These are phyloP conservation scores for Calyptommatus sinebrachiatus DNA, from an alignment of 2,113 vertebrate species.

Conservation along the genomic window DNA sequence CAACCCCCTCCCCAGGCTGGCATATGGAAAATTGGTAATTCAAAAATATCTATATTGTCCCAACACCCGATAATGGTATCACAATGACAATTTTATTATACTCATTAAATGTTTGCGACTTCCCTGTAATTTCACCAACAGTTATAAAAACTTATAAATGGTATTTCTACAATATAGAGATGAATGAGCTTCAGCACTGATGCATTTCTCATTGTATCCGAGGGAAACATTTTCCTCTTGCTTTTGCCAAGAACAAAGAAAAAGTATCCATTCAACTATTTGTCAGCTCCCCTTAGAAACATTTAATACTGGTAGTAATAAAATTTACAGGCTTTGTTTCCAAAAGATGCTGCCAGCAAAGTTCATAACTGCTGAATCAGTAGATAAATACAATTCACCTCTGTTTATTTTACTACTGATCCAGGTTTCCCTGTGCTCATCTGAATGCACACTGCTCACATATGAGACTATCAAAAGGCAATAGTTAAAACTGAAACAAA, in stretches of 20 bases:
- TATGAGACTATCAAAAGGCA: not conserved
- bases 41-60: constrained; percentile 67
- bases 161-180: constrained; percentile 85
- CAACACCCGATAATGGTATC: constrained; percentile 67
- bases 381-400: constrained; percentile 84
- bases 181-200: constrained; percentile 83
- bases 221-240: constrained; percentile 74
- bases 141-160: constrained; percentile 88
- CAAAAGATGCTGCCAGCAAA: constrained; percentile 86
- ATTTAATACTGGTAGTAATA: constrained; percentile 94
- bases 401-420: constrained; percentile 53
- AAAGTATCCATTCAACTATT: constrained; percentile 89
- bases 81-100: constrained; percentile 84
- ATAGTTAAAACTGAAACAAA: too few relatives aligned
- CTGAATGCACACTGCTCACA: not conserved
- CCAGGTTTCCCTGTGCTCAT: not conserved
- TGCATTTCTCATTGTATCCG: constrained; percentile 78
- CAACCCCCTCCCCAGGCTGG: constrained; percentile 42
- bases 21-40: constrained; percentile 53
- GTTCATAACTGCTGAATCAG: constrained; percentile 79
- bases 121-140: constrained; percentile 87
- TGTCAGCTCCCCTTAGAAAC: constrained; percentile 97
- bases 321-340: constrained; percentile 91
- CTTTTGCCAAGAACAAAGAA: constrained; percentile 84
- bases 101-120: constrained; percentile 89